Evolutionary conservation across 2,888 invertebrate genomes (phyloP), one percentile per base, ranked within the genome.

Genomic region (Cataglyphis albicans): DNA sequence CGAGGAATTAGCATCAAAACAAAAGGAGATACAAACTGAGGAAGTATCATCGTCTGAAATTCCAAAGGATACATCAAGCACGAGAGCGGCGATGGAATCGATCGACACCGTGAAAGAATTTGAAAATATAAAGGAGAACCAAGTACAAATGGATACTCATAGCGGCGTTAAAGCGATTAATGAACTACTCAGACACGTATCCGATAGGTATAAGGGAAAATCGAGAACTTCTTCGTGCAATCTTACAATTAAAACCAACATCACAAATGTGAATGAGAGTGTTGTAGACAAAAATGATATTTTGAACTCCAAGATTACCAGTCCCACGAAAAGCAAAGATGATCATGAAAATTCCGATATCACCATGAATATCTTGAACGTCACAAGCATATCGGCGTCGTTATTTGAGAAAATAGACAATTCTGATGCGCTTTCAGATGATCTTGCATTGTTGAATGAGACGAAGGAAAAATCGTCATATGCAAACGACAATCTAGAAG

Each of bases 301-400:
- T 32, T 15, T 5, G 59, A 29, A 41, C 4, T n/a, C 12, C 12
- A 4, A 73, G 6, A 6, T 35, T 38, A 32, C 3, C 12, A 59
- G 29, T 65, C 67, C 65, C 6, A 5, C 9, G 18, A 21, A 64
- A 29, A 65, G 10, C 9, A 6, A 59, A 52, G n/a, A n/a, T 52
- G 7, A n/a, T 18, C 4, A 44, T n/a, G 52, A 52, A n/a, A 2
- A 52, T 0, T 38, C 29, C 15, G 12, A 73, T n/a, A 29, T 7
- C 3, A 5, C 0, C 0, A 6, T 83, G 10, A 55, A 29, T 41
- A 89, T 89, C 21, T 12, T 59, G 3, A 57, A 87, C 21, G 72
- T 89, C 25, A 68, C 78, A 29, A 89, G 81, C 9, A 89, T 89
- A 87, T 75, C 88, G 3, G 3, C 74, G n/a, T 72, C 86, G 18